phyloP scores from a whole-genome alignment of 2,113 vertebrate genomes.

The Aphelocoma coerulescens region DNA sequence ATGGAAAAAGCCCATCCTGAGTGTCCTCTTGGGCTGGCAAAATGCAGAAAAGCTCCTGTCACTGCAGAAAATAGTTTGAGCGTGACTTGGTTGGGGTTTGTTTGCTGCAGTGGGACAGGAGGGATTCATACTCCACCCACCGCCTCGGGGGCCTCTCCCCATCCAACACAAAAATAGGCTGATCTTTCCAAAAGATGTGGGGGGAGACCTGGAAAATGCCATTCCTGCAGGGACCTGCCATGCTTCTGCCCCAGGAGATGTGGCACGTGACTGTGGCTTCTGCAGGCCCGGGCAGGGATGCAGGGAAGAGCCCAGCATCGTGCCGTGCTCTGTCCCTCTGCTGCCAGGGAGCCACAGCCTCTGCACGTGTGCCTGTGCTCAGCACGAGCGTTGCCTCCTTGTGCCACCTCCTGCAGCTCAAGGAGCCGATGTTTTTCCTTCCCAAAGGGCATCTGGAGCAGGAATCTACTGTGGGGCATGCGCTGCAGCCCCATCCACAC shows the following conservation, averaged over 20 bases:
- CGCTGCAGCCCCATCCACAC: background rate
- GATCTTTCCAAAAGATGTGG: background rate
- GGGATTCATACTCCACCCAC: slow-evolving; percentile 26
- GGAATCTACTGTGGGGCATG: background rate
- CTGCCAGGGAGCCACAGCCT: background rate
- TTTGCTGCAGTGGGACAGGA: slow-evolving; percentile 33
- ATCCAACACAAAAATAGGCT: background rate
- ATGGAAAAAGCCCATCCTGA: background rate
- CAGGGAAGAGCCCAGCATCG: background rate
- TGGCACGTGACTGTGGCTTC: background rate
- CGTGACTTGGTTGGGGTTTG: slow-evolving; percentile 14
- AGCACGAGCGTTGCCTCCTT: background rate
- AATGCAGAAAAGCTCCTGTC: background rate
- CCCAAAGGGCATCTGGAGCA: background rate
- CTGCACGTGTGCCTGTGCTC: rapidly evolving
- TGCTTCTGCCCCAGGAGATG: background rate
- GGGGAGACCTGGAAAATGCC: background rate
- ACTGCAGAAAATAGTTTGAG: slow-evolving; percentile 25
- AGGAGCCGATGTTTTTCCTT: background rate
- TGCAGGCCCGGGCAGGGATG: background rate
- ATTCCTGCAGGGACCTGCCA: background rate
- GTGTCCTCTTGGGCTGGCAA: background rate
- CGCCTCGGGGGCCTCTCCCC: background rate
- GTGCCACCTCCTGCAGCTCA: background rate
- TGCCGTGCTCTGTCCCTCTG: rapidly evolving